Evolutionary conservation across 2,113 vertebrate genomes (phyloP), one percentile per base, ranked within the genome.

Genomic region (Hepsetus odoe): DNA sequence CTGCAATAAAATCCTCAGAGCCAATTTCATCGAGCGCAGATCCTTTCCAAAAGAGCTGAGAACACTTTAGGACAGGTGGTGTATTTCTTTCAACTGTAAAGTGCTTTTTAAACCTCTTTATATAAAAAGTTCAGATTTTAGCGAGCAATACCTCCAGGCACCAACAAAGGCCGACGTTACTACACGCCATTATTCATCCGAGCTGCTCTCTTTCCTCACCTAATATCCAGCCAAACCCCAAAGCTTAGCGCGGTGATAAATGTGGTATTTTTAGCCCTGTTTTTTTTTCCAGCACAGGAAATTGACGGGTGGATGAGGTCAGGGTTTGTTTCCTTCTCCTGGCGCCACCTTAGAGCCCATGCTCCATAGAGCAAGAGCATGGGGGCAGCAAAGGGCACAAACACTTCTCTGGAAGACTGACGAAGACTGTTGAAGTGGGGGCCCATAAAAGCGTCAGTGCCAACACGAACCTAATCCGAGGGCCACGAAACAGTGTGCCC

Each of bases 221-320:
- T 1, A 28, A 35, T 5, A 12, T 42, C 42, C 68, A 20, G 64
- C 55, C 55, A 38, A n/a, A n/a, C 13, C 66, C 51, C 66, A 74
- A 59, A 80, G 67, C 66, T n/a, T 79, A 26, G 22, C 62, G 24
- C 68, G 78, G 79, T 69, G 26, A 44, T 26, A 18, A 30, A 49
- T 49, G 44, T 28, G n/a, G 77, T 86, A 88, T 90, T 85, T 90
- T 76, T 84, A 86, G 75, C 75, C 62, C 35, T 77, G 28, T 80
- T 90, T 82, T 89, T n/a, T 92, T 89, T 90, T 92, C 89, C 90
- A 89, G 72, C 51, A 33, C 35, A 83, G 80, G 76, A 89, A 74
- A 84, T 80, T 84, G 88, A 82, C 88, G 90, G 90, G 87, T 89
- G 90, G 85, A 86, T 86, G 87, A 90, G 87, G 86, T 90, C 87